These are phyloP conservation scores for Eucidaris tribuloides DNA, from an alignment of 35 echinoderm and acorn worm genomes.

Conservation along the genomic window DNA sequence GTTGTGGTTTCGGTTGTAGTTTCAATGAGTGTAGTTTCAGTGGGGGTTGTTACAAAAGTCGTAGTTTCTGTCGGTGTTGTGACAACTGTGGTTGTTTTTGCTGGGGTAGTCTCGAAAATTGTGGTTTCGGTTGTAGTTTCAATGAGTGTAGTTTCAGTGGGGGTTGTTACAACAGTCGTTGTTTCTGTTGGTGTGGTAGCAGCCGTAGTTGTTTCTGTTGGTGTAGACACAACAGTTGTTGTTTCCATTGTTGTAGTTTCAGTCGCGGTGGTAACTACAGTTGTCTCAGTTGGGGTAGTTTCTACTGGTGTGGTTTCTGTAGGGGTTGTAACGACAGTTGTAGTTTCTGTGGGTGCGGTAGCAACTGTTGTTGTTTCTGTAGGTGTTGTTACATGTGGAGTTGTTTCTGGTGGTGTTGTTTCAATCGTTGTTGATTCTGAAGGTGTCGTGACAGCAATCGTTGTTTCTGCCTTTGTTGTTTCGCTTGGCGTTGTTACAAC, in stretches of 20 bases:
- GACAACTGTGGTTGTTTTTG: neutral
- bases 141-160: neutral
- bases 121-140: neutral
- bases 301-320: neutral
- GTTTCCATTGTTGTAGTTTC: neutral
- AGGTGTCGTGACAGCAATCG: neutral
- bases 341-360: neutral
- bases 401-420: constrained; percentile 7
- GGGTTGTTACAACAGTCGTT: neutral
- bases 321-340: neutral
- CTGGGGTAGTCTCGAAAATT: neutral
- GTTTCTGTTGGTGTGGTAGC: neutral
- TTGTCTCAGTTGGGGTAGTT: neutral
- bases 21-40: neutral
- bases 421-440: neutral
- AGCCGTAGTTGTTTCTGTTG: neutral
- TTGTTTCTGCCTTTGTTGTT: constrained; percentile 21
- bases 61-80: constrained; percentile 3
- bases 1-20: constrained; percentile 18
- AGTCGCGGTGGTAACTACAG: neutral
- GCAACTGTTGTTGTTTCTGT: neutral
- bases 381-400: neutral
- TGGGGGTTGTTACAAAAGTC: neutral
- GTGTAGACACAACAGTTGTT: neutral
- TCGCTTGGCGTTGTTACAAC: constrained; percentile 21